Evolutionary conservation across 2,888 invertebrate species (phyloP).

Genomic region (Alloscopus bannaensis): DNA sequence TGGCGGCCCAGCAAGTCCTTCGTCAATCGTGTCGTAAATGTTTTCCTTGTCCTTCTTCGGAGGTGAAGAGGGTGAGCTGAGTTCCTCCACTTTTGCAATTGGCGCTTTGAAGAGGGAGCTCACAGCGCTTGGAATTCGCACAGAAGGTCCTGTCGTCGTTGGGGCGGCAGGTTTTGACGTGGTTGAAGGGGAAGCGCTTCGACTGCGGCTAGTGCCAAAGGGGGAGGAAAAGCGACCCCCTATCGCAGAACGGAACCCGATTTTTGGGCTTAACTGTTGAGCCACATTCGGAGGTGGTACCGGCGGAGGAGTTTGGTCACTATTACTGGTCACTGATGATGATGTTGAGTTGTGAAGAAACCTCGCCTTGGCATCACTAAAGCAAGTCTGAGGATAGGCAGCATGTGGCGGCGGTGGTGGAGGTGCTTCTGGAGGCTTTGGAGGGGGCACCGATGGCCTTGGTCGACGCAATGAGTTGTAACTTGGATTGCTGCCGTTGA

Average conservation of each 20-base stretch:
- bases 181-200: slow-evolving; percentile 46
- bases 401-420: slow-evolving; percentile 60
- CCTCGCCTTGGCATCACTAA: slow-evolving; percentile 47
- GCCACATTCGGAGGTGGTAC: slow-evolving; percentile 23
- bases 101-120: slow-evolving; percentile 53
- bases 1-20: slow-evolving; percentile 56
- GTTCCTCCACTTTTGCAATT: slow-evolving; percentile 68
- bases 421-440: slow-evolving; percentile 69
- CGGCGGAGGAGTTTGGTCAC: slow-evolving; percentile 13
- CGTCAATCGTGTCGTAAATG: slow-evolving; percentile 72
- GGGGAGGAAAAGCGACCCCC: slow-evolving; percentile 66
- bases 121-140: background rate
- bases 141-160: background rate
- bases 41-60: slow-evolving; percentile 61
- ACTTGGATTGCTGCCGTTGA: slow-evolving; percentile 57
- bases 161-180: slow-evolving; percentile 4
- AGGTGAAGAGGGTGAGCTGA: slow-evolving; percentile 44
- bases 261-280: slow-evolving; percentile 42
- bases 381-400: slow-evolving; percentile 13
- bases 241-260: slow-evolving; percentile 48
- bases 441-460: slow-evolving; percentile 69
- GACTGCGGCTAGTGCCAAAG: slow-evolving; percentile 58
- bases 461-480: slow-evolving; percentile 69
- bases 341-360: slow-evolving; percentile 35
- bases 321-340: slow-evolving; percentile 62